Percentiles rank a stretch among this genome's conserved stretches.
These are phyloP conservation scores for Knipowitschia caucasica DNA, from an alignment of 2,797 vertebrate genomes.

Conservation along the genomic window DNA sequence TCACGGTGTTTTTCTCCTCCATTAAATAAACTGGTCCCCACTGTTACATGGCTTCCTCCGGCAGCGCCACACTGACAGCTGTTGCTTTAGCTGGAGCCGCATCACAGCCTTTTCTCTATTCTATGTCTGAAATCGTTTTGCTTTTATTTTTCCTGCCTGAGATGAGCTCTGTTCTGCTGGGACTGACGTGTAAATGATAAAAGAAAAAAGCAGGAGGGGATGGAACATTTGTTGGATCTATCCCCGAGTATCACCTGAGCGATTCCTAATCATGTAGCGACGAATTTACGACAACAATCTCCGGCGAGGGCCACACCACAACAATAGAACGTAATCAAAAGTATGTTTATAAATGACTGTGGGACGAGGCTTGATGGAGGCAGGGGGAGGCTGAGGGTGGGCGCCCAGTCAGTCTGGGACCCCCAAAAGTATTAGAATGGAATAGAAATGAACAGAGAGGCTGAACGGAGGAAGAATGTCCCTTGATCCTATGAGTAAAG, in stretches of 20 bases:
- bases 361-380: too few relatives aligned
- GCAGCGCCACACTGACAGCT: conserved; percentile 53
- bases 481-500: too few relatives aligned
- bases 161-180: conserved; percentile 53
- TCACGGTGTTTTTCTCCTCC: conserved; percentile 50
- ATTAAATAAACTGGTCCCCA: conserved; percentile 47
- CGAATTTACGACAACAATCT: too few relatives aligned
- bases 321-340: too few relatives aligned
- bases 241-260: conserved; percentile 23
- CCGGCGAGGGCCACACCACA: too few relatives aligned
- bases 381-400: too few relatives aligned
- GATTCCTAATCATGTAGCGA: too few relatives aligned
- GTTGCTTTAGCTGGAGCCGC: conserved; percentile 53
- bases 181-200: conserved; percentile 35
- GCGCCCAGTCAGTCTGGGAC: too few relatives aligned
- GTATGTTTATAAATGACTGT: too few relatives aligned
- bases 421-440: too few relatives aligned
- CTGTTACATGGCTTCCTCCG: conserved; percentile 32
- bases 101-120: conserved; percentile 40
- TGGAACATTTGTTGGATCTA: conserved; percentile 37
- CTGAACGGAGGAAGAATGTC: too few relatives aligned
- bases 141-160: conserved; percentile 69
- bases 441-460: too few relatives aligned
- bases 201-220: conserved; percentile 45
- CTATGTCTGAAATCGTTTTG: conserved; percentile 57